Percentiles rank a stretch among this genome's conserved stretches.
Conservation (phyloP, 2,888 invertebrate genomes). For the Eupeodes luniger region DNA sequence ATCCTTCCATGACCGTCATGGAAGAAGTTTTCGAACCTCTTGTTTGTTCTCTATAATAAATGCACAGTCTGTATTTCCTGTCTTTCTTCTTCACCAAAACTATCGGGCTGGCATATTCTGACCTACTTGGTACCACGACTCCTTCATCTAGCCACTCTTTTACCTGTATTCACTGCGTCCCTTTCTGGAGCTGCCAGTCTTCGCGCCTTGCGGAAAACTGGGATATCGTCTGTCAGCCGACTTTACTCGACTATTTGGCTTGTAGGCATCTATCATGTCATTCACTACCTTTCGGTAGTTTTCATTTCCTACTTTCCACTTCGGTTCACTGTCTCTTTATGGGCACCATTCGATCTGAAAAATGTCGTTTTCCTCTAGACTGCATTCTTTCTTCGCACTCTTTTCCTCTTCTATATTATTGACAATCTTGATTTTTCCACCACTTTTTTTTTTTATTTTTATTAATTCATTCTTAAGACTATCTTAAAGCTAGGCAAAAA, state of each 20-base stretch:
- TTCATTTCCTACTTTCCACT: neutral
- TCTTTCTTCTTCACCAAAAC: neutral
- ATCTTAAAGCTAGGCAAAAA: too few species aligned
- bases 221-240: neutral
- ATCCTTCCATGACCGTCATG: constrained; percentile 14
- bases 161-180: neutral
- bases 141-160: neutral
- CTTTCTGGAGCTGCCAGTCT: constrained; percentile 1
- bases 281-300: neutral
- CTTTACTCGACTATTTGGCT: neutral
- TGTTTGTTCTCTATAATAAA: neutral
- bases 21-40: too few species aligned
- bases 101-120: constrained; percentile 4
- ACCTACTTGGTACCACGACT: neutral
- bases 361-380: neutral
- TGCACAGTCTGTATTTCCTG: neutral
- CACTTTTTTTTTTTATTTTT: too few species aligned
- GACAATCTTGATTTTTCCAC: too few species aligned
- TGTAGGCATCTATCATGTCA: neutral
- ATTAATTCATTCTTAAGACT: too few species aligned
- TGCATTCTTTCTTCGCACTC: neutral
- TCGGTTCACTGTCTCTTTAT: neutral
- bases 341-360: neutral
- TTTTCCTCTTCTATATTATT: neutral
- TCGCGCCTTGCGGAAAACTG: neutral